A percentile compares a stretch with the other conserved stretches of the same genome.
Evolutionary conservation across 2,888 invertebrate genomes (phyloP).

Genomic region (Cabera pusaria): DNA sequence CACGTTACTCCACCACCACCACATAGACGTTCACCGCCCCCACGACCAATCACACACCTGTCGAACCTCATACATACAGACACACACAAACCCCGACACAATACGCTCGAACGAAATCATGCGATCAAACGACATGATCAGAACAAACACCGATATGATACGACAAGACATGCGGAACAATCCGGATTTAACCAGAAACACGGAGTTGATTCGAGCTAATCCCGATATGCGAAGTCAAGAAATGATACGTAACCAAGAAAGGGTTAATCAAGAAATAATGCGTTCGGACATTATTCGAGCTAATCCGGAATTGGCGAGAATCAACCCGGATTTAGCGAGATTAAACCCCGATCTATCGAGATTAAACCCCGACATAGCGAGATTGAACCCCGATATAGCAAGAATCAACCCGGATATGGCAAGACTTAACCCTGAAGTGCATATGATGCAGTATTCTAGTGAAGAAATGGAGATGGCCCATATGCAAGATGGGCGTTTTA

Average conservation of each 20-base stretch:
- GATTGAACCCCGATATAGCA: conserved; percentile 40
- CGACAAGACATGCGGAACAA: no score
- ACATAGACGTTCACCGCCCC: conserved; percentile 62
- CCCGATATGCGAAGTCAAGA: conserved; percentile 44
- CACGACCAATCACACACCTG: conserved; percentile 59
- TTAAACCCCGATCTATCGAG: conserved; percentile 40
- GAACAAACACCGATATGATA: conserved; percentile 6
- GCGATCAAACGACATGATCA: conserved; percentile 4
- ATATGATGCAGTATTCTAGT: conserved; percentile 47
- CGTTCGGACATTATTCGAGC: conserved; percentile 18
- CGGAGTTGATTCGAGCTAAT: neutral
- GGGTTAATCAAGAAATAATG: conserved; percentile 11
- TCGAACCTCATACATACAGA: conserved; percentile 57
- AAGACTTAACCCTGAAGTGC: conserved; percentile 42
- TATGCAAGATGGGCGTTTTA: conserved; percentile 56
- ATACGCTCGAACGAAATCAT: conserved; percentile 41
- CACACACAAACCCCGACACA: conserved; percentile 33
- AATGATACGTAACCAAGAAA: conserved; percentile 39
- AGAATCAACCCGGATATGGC: conserved; percentile 44
- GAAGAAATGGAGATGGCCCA: conserved; percentile 41
- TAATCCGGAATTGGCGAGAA: conserved; percentile 41
- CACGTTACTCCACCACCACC: conserved; percentile 71
- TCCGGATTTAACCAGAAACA: conserved; percentile 1
- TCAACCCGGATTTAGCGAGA: conserved; percentile 40
- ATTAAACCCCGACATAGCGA: conserved; percentile 29